Conservation (phyloP, 1,140 invertebrate genomes). For the Metopolophium dirhodum region DNA sequence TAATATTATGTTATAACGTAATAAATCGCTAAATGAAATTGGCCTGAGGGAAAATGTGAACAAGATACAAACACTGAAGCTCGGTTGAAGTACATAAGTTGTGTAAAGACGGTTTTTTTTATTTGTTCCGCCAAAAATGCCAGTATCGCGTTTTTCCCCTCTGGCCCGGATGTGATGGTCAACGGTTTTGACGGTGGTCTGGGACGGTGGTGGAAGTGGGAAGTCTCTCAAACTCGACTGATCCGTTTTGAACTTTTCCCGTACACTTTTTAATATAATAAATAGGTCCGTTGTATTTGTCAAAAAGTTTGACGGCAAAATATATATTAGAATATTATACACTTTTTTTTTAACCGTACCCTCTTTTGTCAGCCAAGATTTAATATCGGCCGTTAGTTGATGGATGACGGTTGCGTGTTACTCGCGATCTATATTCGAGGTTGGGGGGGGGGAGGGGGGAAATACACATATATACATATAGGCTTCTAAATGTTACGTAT, state of each 20-base stretch:
- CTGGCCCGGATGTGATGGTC: neutral
- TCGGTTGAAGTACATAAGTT: neutral
- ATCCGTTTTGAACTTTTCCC: constrained; percentile 43
- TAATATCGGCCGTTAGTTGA: constrained; percentile 49
- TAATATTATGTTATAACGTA: neutral
- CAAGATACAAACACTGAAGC: neutral
- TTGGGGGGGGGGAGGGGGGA: too few species aligned
- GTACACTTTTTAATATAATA: constrained; percentile 49
- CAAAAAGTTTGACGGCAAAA: constrained; percentile 51
- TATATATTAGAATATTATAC: constrained; percentile 54
- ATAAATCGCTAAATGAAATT: neutral
- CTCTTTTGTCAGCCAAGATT: constrained; percentile 55
- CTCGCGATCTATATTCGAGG: constrained; percentile 23
- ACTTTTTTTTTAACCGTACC: constrained; percentile 16
- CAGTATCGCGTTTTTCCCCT: neutral
- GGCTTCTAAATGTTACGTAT: neutral
- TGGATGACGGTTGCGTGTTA: constrained; percentile 49
- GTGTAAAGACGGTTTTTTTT: neutral
- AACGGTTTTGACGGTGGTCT: neutral
- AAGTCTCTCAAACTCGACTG: neutral
- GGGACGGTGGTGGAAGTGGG: neutral
- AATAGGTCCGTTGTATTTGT: constrained; percentile 50
- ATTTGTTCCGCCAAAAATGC: neutral
- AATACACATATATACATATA: neutral
- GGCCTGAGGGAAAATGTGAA: neutral